phyloP scores from a whole-genome alignment of 2,797 vertebrate genomes.

The Cetoscarus ocellatus region DNA sequence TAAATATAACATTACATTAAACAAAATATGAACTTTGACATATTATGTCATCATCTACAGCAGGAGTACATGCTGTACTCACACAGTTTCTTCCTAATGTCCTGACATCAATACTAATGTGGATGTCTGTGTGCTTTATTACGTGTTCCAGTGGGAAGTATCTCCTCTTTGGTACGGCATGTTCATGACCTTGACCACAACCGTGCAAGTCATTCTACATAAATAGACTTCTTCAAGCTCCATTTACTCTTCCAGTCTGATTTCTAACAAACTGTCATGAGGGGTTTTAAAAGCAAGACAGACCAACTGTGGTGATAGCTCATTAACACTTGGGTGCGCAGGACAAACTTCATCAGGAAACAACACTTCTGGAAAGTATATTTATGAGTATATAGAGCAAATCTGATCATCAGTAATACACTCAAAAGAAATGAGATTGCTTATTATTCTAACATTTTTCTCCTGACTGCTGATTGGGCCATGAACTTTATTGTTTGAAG shows the following conservation, averaged over 20 bases:
- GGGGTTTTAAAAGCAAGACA: conserved; percentile 32
- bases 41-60: no score
- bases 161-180: conserved; percentile 21
- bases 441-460: conserved; percentile 1
- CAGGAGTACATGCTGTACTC: conserved; percentile 10
- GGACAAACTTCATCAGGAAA: conserved; percentile 22
- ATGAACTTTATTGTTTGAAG: conserved; percentile 1
- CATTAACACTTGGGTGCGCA: conserved; percentile 43
- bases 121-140: conserved; percentile 24
- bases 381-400: conserved; percentile 8
- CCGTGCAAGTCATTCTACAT: conserved; percentile 38
- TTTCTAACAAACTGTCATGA: conserved; percentile 24
- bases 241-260: conserved; percentile 50
- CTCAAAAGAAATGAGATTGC: conserved; percentile 4
- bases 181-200: conserved; percentile 53
- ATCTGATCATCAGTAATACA: conserved; percentile 19
- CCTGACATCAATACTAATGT: not conserved
- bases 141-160: conserved; percentile 32
- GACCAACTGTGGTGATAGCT: conserved; percentile 16
- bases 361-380: conserved; percentile 1
- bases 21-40: no score
- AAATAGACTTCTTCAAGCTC: conserved; percentile 64
- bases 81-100: conserved; percentile 7
- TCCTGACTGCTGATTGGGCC: conserved; percentile 5
- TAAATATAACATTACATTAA: no score